Base-by-base conservation (phyloP, 2,888 invertebrate species). In the Bruchidius siliquastri region DNA sequence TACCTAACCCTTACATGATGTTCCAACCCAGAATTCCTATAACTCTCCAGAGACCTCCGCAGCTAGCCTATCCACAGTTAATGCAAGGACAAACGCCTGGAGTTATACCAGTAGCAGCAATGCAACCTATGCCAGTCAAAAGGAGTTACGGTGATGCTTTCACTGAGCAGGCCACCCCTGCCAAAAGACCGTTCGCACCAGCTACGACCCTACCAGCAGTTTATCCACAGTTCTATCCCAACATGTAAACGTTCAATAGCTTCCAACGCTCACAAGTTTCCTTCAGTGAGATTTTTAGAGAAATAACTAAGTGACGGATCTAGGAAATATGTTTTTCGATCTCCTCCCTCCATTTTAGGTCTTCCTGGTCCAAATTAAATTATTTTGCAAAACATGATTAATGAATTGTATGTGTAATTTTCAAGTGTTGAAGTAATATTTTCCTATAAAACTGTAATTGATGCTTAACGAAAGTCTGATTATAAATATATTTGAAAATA, bases 81-180 rank as follows among this genome's bases (percentile, higher is more conserved):
- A 71, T 85, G 69, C 82, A 78, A 13, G 80, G 80, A 2, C 75
- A 77, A 22, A 72, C 77, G 0, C 79, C 82, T 1, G 82, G 82
- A 3, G 80, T 85, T 72, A 77, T 84, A 66, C 84, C 83, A 0
- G 75, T 85, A 30, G 49, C 49, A 13, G 21, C 22, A 18, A 78
- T 85, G 76, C 82, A 81, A 0, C 85, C 84, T 67, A 82, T 85
- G 20, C 85, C 86, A 0, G 81, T 87, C 20, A 87, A 87, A 76
- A 79, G 87, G 32, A 85, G 84, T 73, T 87, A 87, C 75, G 86
- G 86, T 13, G 87, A 87, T 75, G 87, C 87, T 66, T 87, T 87
- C 74, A 79, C 76, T 26, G 81, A 84, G 69, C 85, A 86, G 20
- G 80, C 82, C 21, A 75, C 84, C 8, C 81, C 86, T 0, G 86